Percentiles rank a stretch among this genome's conserved stretches.
phyloP scores from a whole-genome alignment of 2,113 vertebrate genomes.

The Turnix velox region DNA sequence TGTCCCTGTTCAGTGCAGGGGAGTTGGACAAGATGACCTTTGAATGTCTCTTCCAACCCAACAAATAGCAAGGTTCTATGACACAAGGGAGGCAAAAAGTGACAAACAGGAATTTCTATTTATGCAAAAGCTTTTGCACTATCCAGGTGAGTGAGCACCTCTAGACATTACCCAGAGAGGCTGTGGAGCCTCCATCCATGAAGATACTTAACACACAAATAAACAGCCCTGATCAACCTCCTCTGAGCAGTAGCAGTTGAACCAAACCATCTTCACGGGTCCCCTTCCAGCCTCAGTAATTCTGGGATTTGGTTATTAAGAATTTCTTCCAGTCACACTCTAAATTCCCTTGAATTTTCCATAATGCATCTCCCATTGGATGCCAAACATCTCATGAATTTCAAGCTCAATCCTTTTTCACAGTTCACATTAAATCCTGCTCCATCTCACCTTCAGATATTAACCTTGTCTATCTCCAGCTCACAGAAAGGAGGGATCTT shows the following conservation, averaged over 20 bases:
- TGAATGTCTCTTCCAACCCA: too few relatives aligned
- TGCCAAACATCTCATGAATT: not conserved
- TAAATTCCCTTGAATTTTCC: not conserved
- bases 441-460: not conserved
- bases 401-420: not conserved
- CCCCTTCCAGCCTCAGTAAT: not conserved
- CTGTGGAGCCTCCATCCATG: not conserved
- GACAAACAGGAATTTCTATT: not conserved
- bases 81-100: rapidly evolving
- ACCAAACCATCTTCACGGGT: not conserved
- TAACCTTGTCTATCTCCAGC: not conserved
- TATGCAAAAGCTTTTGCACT: not conserved
- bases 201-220: not conserved
- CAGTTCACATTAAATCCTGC: not conserved
- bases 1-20: too few relatives aligned
- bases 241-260: rapidly evolving
- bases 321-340: not conserved
- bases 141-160: rapidly evolving
- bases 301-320: not conserved
- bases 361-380: not conserved
- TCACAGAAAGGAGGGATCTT: not conserved
- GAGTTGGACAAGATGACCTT: too few relatives aligned
- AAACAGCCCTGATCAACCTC: not conserved
- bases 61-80: too few relatives aligned
- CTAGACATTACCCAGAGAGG: not conserved